A percentile compares a stretch with the other conserved stretches of the same genome.
Evolutionary conservation across 2,888 invertebrate species (phyloP).

Genomic region (Lepidonotus clava): DNA sequence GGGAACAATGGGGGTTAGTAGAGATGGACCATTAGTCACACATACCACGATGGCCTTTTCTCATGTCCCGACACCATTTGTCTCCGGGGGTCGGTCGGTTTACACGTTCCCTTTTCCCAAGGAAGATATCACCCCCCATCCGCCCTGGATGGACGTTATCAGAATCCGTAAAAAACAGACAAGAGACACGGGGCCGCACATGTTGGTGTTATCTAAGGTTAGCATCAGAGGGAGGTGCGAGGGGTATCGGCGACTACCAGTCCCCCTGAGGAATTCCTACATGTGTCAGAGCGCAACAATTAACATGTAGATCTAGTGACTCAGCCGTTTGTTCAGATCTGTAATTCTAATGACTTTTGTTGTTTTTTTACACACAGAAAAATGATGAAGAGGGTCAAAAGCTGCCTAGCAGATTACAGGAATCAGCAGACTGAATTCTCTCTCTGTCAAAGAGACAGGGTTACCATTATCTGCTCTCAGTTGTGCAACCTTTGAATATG

Average conservation of each 20-base stretch:
- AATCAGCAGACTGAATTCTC: too few species aligned
- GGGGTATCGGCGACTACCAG: not conserved
- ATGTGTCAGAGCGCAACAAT: constrained; percentile 25
- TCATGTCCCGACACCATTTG: constrained; percentile 43
- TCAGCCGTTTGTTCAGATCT: not conserved
- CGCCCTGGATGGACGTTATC: not conserved
- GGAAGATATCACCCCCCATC: not conserved
- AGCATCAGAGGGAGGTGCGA: not conserved
- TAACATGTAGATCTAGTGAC: constrained; percentile 45
- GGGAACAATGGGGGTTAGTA: constrained; percentile 39
- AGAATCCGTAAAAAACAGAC: not conserved
- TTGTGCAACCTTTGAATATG: too few species aligned
- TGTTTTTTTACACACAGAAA: not conserved
- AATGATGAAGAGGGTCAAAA: not conserved
- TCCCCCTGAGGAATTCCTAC: not conserved
- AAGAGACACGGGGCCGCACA: too few species aligned
- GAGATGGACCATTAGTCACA: constrained; percentile 35
- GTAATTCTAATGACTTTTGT: not conserved
- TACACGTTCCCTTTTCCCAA: not conserved
- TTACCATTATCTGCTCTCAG: too few species aligned
- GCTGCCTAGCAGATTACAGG: not conserved
- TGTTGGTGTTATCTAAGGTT: too few species aligned
- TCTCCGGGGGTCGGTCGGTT: not conserved
- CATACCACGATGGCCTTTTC: constrained; percentile 29
- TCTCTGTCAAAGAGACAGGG: too few species aligned